Evolutionary conservation across 2,888 invertebrate species (phyloP), one percentile per base, ranked within the genome.

Genomic region (Acleris cristana): DNA sequence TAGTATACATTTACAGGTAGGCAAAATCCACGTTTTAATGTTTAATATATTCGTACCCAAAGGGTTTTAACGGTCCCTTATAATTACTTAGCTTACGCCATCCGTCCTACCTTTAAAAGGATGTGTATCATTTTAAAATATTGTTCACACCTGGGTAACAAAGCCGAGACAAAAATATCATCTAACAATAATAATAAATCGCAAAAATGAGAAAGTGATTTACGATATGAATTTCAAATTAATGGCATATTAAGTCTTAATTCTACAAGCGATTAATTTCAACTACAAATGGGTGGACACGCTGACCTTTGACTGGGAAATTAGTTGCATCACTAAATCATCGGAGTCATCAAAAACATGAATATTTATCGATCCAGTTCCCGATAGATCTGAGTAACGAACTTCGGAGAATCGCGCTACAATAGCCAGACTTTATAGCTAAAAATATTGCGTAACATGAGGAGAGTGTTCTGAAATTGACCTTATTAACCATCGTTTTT

Each of bases 241-340:
- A 62, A 66, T 62, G 51, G 58, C 53, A 63, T 67, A 58, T 57
- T 62, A 58, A 54, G 53, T 58, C 67, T 62, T 58, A 67, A 67
- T 63, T 67, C 48, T 54, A 54, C 57, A 49, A n/a, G 34, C 53
- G 67, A 67, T 67, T 67, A 67, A 67, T 67, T 67, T 49, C 62
- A 19, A 62, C 34, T 34, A 34, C 54, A 49, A 63, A 63, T 57
- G 61, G 56, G 52, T 21, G 56, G 52, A 52, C 61, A 52, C 52
- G 57, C 45, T 58, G 40, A 63, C 57, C 67, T 67, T 54, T 67
- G 53, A 53, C 58, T 66, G 52, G 61, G 61, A 62, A 66, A 66
- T 61, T 56, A 51, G 55, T 61, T 30, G 60, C 55, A 26, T 55
- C 49, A 44, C 44, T 65, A 60, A 55, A 56, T 65, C 65, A 61